Evolutionary conservation across 2,113 vertebrate species (phyloP).

Genomic region (Spea multiplicata): DNA sequence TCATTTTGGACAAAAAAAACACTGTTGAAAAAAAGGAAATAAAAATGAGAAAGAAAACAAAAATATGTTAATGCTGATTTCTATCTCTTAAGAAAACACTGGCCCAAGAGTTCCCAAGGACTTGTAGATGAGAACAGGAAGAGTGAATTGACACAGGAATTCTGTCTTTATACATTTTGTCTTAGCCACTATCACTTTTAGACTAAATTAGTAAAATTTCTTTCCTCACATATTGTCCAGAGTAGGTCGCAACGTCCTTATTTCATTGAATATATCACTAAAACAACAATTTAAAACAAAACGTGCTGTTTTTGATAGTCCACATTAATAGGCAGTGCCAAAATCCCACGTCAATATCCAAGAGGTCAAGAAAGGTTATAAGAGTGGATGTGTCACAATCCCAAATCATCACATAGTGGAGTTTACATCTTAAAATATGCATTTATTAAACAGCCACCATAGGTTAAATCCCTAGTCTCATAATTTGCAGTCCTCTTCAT

Average conservation of each 20-base stretch:
- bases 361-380: not conserved
- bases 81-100: constrained; percentile 22
- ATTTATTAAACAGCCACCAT: too few relatives aligned
- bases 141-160: constrained; percentile 11
- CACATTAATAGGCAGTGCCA: not conserved
- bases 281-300: constrained; percentile 14
- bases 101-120: constrained; percentile 16
- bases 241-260: not conserved
- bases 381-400: too few relatives aligned
- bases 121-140: constrained; percentile 33
- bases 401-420: too few relatives aligned
- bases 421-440: too few relatives aligned
- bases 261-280: not conserved
- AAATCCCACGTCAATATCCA: not conserved
- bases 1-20: constrained; percentile 12
- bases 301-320: not conserved
- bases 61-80: constrained; percentile 40
- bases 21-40: not conserved
- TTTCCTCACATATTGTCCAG: constrained; percentile 33
- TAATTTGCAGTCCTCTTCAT: too few relatives aligned
- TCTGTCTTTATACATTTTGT: not conserved
- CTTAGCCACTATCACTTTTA: not conserved
- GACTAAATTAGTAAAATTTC: constrained; percentile 10
- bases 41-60: constrained; percentile 22
- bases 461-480: too few relatives aligned